Conservation (phyloP, 2,888 invertebrate species). For the Agrotis segetum region DNA sequence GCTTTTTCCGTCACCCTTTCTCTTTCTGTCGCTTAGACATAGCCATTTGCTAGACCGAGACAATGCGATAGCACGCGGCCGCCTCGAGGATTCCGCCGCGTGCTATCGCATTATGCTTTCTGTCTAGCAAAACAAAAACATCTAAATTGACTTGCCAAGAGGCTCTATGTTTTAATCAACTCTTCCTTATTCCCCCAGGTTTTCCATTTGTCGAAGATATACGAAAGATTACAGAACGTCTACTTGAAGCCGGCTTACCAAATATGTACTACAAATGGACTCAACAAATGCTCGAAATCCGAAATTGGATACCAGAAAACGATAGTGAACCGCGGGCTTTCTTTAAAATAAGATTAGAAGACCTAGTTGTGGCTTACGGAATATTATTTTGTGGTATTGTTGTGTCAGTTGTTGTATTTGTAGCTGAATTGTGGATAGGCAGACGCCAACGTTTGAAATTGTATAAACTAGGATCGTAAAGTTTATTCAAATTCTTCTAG, state of each 20-base stretch:
- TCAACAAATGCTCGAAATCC: conserved; percentile 62
- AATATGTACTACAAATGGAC: conserved; percentile 75
- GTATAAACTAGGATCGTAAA: background rate
- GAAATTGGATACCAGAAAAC: conserved; percentile 38
- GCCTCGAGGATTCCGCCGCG: too few species aligned
- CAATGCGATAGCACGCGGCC: too few species aligned
- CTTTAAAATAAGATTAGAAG: conserved; percentile 58
- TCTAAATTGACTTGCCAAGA: background rate
- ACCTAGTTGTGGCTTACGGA: conserved; percentile 68
- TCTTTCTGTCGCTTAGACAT: too few species aligned
- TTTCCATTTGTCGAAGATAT: conserved; percentile 74
- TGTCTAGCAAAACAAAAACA: too few species aligned
- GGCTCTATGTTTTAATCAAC: background rate
- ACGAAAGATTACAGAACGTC: conserved; percentile 66
- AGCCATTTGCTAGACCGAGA: too few species aligned
- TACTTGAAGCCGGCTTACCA: conserved; percentile 75
- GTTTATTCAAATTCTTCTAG: background rate
- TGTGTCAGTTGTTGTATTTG: conserved; percentile 63
- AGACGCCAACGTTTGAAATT: conserved; percentile 14
- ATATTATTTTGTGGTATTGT: conserved; percentile 67
- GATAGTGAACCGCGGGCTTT: conserved; percentile 66
- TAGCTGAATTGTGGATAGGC: conserved; percentile 66
- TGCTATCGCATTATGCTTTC: too few species aligned
- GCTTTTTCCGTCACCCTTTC: too few species aligned
- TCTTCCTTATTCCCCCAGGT: conserved; percentile 57